These are phyloP conservation scores for Apteryx owenii DNA, from an alignment of 2,113 vertebrate genomes.

Conservation along the genomic window DNA sequence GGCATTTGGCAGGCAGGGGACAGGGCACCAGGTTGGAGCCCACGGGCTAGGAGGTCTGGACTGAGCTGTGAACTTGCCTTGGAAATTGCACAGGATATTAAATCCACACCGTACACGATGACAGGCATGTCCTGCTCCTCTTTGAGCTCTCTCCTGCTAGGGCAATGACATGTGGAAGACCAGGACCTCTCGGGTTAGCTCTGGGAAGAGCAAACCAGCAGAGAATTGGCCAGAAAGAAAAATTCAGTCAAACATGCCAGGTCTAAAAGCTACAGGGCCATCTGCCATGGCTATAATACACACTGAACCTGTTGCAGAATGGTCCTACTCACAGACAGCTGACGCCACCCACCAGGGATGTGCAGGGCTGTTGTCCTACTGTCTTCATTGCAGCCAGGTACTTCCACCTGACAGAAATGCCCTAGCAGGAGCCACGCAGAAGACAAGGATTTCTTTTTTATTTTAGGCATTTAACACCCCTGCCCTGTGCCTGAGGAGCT, in stretches of 20 bases:
- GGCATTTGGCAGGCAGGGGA: background rate
- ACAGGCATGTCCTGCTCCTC: background rate
- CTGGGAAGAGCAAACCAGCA: background rate
- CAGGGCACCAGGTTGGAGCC: background rate
- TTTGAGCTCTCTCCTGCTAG: background rate
- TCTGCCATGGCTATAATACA: background rate
- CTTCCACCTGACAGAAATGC: background rate
- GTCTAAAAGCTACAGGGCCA: background rate
- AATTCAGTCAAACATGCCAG: background rate
- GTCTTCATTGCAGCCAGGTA: background rate
- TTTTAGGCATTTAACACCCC: background rate
- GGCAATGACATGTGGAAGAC: background rate
- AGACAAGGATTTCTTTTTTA: background rate
- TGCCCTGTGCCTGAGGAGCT: background rate
- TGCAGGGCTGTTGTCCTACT: background rate
- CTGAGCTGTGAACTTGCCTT: background rate
- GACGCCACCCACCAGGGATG: background rate
- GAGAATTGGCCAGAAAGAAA: background rate
- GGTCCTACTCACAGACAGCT: background rate
- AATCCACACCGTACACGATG: background rate
- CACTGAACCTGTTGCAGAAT: background rate
- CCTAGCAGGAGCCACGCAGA: background rate
- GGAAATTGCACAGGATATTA: background rate
- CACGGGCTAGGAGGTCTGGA: background rate
- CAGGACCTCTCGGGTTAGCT: background rate